Conservation (phyloP, 1,140 invertebrate species). For the Drosophila sulfurigaster region DNA sequence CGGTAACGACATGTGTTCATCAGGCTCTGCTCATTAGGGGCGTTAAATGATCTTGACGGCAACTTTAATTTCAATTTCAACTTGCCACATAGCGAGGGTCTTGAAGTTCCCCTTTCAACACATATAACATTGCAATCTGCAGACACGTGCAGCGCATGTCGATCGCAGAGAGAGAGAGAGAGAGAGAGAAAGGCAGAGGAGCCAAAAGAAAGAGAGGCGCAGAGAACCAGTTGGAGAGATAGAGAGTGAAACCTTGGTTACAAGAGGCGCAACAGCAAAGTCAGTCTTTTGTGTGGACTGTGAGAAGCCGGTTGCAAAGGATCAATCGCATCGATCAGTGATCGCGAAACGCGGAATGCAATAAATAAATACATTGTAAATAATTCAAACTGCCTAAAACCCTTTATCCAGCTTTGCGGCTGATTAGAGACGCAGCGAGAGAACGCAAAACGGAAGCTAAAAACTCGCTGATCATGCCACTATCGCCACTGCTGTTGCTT, state of each 20-base stretch:
- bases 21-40: slow-evolving; percentile 56
- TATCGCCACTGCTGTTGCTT: slow-evolving; percentile 25
- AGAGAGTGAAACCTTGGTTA: slow-evolving; percentile 29
- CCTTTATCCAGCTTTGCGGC: slow-evolving; percentile 43
- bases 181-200: not conserved
- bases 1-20: slow-evolving; percentile 66
- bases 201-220: slow-evolving; percentile 2
- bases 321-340: slow-evolving; percentile 4
- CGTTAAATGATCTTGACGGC: slow-evolving; percentile 55
- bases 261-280: slow-evolving; percentile 20
- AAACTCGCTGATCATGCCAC: slow-evolving; percentile 33
- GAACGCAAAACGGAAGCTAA: slow-evolving; percentile 38
- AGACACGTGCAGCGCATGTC: slow-evolving; percentile 64
- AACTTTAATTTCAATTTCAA: slow-evolving; percentile 34
- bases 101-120: slow-evolving; percentile 54
- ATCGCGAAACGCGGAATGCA: not conserved
- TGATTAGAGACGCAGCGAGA: slow-evolving; percentile 21
- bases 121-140: slow-evolving; percentile 8
- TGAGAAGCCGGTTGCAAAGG: slow-evolving; percentile 52
- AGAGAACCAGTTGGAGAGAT: slow-evolving; percentile 63
- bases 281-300: slow-evolving; percentile 54
- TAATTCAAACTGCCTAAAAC: slow-evolving; percentile 10
- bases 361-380: not conserved
- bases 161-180: slow-evolving; percentile 37
- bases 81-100: slow-evolving; percentile 38